These are phyloP conservation scores for Zaprionus vittiger DNA, from an alignment of 1,140 invertebrate genomes.

Conservation along the genomic window DNA sequence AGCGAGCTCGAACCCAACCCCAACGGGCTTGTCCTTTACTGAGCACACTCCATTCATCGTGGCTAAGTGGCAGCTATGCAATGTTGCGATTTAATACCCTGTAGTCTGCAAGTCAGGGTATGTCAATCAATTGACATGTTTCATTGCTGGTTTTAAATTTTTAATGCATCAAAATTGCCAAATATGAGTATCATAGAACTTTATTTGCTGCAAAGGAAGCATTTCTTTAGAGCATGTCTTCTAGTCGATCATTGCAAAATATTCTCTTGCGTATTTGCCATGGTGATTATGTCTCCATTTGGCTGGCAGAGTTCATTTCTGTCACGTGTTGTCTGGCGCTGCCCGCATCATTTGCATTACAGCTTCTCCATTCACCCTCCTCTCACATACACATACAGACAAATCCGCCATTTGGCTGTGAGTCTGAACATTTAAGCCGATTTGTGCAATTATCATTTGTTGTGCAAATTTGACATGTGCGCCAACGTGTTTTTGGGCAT, in stretches of 20 bases:
- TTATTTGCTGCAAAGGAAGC: neutral
- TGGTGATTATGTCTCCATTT: conserved; percentile 73
- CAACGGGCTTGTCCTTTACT: neutral
- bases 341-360: conserved; percentile 40
- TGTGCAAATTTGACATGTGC: conserved; percentile 59
- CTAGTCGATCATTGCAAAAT: neutral
- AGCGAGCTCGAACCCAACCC: neutral
- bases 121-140: no score
- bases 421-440: conserved; percentile 75
- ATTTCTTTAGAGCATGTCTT: neutral
- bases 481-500: conserved; percentile 36
- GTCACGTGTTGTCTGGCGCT: conserved; percentile 60
- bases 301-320: conserved; percentile 46
- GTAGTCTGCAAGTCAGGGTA: neutral
- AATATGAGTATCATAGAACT: no score
- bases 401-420: conserved; percentile 34
- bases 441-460: conserved; percentile 83
- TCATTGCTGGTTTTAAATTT: no score
- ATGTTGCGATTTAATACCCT: conserved; percentile 4
- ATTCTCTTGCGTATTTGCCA: conserved; percentile 44
- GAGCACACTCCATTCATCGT: conserved; percentile 12
- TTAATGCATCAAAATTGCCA: no score
- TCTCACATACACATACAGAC: neutral
- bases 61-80: conserved; percentile 26
- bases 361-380: neutral